A percentile compares a stretch with the other conserved stretches of the same genome.
phyloP scores from a whole-genome alignment of 2,113 vertebrate species.

The Halcyon malimbica region DNA sequence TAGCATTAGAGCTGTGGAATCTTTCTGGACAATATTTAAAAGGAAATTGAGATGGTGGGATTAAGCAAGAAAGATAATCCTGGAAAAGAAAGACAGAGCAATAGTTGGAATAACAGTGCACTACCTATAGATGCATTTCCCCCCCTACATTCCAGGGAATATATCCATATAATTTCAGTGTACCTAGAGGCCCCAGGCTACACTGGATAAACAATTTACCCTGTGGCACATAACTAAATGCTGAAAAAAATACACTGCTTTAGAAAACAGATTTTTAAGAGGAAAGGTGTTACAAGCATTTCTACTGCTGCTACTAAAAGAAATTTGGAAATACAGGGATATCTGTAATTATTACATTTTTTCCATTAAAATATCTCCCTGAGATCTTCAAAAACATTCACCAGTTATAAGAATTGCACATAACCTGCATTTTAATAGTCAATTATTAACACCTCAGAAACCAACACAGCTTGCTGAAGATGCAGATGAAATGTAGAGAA shows the following conservation, averaged over 20 bases:
- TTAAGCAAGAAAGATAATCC: neutral
- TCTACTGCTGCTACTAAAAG: neutral
- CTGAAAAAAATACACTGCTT: neutral
- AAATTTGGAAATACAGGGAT: neutral
- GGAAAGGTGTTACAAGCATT: neutral
- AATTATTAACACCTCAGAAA: neutral
- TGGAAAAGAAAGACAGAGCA: neutral
- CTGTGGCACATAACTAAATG: neutral
- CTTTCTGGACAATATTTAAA: neutral
- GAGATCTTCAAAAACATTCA: neutral
- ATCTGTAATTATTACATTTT: neutral
- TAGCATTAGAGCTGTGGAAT: neutral
- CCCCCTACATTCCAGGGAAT: neutral
- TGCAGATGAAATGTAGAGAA: neutral
- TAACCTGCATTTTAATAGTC: neutral
- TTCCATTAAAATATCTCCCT: neutral
- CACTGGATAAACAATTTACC: constrained; percentile 25
- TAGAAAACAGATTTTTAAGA: neutral
- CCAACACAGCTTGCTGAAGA: neutral
- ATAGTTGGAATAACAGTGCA: neutral
- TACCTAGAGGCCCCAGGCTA: neutral
- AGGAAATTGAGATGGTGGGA: neutral
- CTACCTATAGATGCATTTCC: neutral
- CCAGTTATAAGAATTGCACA: neutral
- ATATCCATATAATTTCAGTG: neutral